Evolutionary conservation across 2,113 vertebrate genomes (phyloP).

Genomic region (Sapajus apella): DNA sequence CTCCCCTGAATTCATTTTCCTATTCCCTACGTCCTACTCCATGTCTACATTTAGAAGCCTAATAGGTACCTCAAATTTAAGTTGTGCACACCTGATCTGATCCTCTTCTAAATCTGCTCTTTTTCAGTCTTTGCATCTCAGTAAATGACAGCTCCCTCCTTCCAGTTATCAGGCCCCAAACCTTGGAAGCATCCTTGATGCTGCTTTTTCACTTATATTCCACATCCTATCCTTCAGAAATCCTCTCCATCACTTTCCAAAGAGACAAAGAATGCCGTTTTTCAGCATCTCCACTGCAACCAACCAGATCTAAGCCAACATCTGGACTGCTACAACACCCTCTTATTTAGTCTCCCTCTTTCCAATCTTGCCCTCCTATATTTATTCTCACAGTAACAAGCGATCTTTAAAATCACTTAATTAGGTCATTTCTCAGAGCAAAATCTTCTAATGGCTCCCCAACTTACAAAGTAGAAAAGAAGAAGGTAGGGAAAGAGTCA

Average conservation of each 20-base stretch:
- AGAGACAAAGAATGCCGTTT: not conserved
- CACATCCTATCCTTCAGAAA: not conserved
- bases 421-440: not conserved
- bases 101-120: not conserved
- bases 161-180: not conserved
- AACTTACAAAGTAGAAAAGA: not conserved
- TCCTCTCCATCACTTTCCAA: not conserved
- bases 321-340: not conserved
- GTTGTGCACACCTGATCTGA: not conserved
- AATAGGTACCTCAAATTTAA: not conserved
- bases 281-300: not conserved
- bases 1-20: not conserved
- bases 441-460: not conserved
- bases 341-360: not conserved
- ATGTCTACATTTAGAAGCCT: not conserved
- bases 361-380: not conserved
- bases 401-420: slow-evolving; percentile 28
- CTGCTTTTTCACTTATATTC: not conserved
- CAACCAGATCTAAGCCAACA: not conserved
- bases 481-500: not conserved
- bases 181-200: not conserved
- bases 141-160: not conserved
- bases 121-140: not conserved
- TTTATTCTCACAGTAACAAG: not conserved
- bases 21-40: not conserved